Evolutionary conservation across 2,113 vertebrate genomes (phyloP).

Genomic region (Lota lota): DNA sequence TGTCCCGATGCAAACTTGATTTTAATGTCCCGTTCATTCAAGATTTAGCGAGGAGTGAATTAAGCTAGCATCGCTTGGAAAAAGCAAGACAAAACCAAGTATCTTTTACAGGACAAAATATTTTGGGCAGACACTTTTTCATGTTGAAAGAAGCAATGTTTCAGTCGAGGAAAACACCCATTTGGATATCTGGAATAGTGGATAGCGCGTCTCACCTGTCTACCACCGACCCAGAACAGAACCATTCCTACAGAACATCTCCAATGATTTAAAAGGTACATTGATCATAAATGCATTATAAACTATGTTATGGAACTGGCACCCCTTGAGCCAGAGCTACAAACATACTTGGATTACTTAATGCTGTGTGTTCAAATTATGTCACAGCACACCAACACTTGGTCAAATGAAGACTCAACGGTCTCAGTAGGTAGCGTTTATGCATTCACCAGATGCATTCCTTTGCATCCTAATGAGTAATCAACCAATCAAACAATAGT

Average conservation of each 20-base stretch:
- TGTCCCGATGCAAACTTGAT: too few relatives aligned
- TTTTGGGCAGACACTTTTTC: slow-evolving; percentile 4
- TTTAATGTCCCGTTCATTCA: too few relatives aligned
- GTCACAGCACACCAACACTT: slow-evolving; percentile 31
- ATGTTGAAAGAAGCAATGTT: slow-evolving; percentile 7
- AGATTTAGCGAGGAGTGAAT: too few relatives aligned
- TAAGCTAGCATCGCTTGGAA: too few relatives aligned
- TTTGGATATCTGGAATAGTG: neutral
- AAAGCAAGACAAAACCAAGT: too few relatives aligned
- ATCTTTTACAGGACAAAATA: neutral
- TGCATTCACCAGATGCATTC: too few relatives aligned
- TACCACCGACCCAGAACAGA: slow-evolving; percentile 12
- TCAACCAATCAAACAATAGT: too few relatives aligned
- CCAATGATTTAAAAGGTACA: slow-evolving; percentile 3
- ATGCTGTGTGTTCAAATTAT: slow-evolving; percentile 27
- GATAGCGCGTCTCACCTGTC: neutral
- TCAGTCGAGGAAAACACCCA: slow-evolving; percentile 3
- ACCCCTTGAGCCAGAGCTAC: slow-evolving; percentile 18
- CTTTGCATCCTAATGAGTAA: too few relatives aligned
- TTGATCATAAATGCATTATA: neutral
- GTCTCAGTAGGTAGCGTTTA: too few relatives aligned
- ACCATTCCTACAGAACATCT: slow-evolving; percentile 7
- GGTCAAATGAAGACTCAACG: neutral
- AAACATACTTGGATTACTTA: slow-evolving; percentile 20
- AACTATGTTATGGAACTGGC: slow-evolving; percentile 14